Base-by-base conservation (phyloP, 2,113 vertebrate genomes). In the Rattus rattus region DNA sequence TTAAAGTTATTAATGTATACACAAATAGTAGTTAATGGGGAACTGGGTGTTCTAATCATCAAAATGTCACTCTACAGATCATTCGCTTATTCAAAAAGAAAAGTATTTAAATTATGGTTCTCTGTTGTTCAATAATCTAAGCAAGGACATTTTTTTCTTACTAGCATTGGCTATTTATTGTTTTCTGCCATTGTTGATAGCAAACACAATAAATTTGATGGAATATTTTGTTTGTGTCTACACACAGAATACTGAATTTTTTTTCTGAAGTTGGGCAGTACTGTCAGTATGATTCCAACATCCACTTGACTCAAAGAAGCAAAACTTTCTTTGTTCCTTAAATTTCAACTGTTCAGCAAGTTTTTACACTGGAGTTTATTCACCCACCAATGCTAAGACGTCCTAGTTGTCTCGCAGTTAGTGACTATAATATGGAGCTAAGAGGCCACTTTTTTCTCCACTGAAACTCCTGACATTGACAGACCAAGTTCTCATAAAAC, bases 241-340 rank as follows among this genome's bases (percentile, higher is more conserved):
- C 11, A 16, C 6, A 67, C 0, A 1, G n/a, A 5, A 11, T 43
- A 43, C 5, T 73, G 1, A 1, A 6, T 8, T 70, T 73, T 30
- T 88, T n/a, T 91, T 30, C 12, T 75, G 19, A 43, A 76, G 30
- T 33, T 36, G 16, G 12, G 4, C 4, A 84, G 12, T 80, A 39
- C 4, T 33, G 39, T 94, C 30, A 20, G 12, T 3, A 73, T 72
- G 47, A 81, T 14, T 65, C 85, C 7, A 73, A 22, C 10, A 67
- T 30, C 11, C 26, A 59, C 43, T 85, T 90, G 43, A 16, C 26
- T 72, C n/a, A 72, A 89, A 54, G 39, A 12, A 75, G 56, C 0
- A 10, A 56, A 94, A 16, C 19, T 1, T 22, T 20, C 0, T 79
- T 63, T 84, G 26, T 56, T 90, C 10, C 12, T 54, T 43, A 73